Base-by-base conservation (phyloP, 2,113 vertebrate genomes). In the Cranoglanis bouderius region DNA sequence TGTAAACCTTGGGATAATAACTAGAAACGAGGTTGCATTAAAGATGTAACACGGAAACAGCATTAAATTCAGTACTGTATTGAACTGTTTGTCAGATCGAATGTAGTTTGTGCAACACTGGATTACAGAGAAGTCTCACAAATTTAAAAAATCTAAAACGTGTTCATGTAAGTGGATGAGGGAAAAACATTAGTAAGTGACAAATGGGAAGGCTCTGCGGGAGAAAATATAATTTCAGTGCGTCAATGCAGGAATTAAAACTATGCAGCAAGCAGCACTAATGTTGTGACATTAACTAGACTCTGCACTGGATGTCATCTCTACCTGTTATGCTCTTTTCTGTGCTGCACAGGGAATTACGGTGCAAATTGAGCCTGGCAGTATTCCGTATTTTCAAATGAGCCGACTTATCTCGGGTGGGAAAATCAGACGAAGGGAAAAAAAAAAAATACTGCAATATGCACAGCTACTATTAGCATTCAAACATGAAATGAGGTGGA, bases 391-490 rank as follows among this genome's bases (percentile, higher is more conserved):
- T 91, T 82, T 92, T 85, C 63, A 88, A 90, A 88, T 85, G 92
- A 93, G 94, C 92, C 21, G 90, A 90, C 86, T 91, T 90, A 89
- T 81, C 88, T 87, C 59, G 91, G 91, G 85, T 86, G 88, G 78
- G 91, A 85, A 87, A 91, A 91, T 86, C 77, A 92, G 88, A 74
- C 89, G 90, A 88, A 94, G 92, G 92, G 87, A 49, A 49, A 91
- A 32, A 91, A 82, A 82, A 86, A 51, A 85, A n/a, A 38, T 51
- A 40, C 43, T n/a, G 43, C 82, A 46, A 84, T 63, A 65, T 61
- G 75, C 49, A 90, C 89, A 92, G 88, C 78, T 91, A 91, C 91
- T 93, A 95, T 95, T 94, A 94, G 91, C 91, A 93, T 95, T 94
- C 90, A 92, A 90, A 91, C 90, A 93, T 91, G 91, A 92, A 92